Percentiles rank a stretch among this genome's conserved stretches.
phyloP scores from a whole-genome alignment of 2,113 vertebrate species.

The Neolamprologus ventralis region DNA sequence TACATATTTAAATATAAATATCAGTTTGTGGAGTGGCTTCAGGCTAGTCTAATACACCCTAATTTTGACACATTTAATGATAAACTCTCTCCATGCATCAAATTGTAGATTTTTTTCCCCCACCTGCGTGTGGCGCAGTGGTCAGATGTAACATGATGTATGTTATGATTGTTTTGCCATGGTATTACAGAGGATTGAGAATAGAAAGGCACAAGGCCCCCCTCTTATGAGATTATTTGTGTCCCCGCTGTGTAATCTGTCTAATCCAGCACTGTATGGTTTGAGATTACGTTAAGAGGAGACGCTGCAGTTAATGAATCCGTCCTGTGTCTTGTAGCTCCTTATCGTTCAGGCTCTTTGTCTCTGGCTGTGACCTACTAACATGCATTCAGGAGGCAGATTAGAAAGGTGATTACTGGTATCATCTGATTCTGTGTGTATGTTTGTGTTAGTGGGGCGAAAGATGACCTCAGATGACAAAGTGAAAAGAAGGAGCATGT shows the following conservation, averaged over 20 bases:
- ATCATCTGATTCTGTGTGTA: not conserved
- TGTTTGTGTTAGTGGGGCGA: not conserved
- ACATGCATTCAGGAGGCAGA: slow-evolving; percentile 13
- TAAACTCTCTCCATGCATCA: not conserved
- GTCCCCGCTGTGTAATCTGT: slow-evolving; percentile 55
- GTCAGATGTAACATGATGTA: slow-evolving; percentile 12
- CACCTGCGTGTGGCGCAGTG: not conserved
- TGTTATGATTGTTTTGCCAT: slow-evolving; percentile 30
- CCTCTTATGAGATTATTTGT: slow-evolving; percentile 50
- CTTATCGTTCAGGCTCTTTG: not conserved
- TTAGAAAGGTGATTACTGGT: slow-evolving; percentile 1
- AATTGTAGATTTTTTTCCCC: not conserved
- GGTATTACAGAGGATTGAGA: slow-evolving; percentile 32
- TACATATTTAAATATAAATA: not conserved
- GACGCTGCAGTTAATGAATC: slow-evolving; percentile 39
- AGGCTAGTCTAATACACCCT: not conserved
- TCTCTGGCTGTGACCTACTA: not conserved
- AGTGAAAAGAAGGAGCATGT: not conserved
- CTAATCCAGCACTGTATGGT: slow-evolving; percentile 53
- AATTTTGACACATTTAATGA: not conserved
- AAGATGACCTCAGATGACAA: not conserved
- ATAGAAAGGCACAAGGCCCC: not conserved
- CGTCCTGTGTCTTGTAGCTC: slow-evolving; percentile 13
- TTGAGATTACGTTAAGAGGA: slow-evolving; percentile 51
- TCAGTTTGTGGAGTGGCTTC: not conserved